Evolutionary conservation across 2,888 invertebrate species (phyloP), one percentile per base, ranked within the genome.

Genomic region (Agriopis aurantiaria): DNA sequence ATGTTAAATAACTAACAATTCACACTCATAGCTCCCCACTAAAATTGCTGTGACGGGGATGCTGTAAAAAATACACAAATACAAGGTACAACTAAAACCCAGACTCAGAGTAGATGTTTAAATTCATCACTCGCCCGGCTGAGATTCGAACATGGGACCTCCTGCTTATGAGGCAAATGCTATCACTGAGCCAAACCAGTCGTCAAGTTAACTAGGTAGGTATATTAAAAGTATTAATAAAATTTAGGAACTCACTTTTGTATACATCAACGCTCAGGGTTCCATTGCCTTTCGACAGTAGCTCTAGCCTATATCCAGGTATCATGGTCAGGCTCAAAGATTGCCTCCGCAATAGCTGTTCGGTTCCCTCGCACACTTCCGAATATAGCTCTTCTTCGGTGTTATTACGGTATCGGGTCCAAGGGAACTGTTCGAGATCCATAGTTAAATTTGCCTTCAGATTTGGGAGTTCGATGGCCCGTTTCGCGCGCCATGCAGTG

Each of bases 271-370:
- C 84, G 76, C 81, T 88, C 10, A 94, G 76, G 23, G 92, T 92
- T 71, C 95, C 95, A 76, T 95, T 94, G 67, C 87, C 90, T 77
- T 89, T 95, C n/a, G 95, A 94, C 51, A 92, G 85, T 58, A 96
- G 84, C 77, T 95, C 90, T 49, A 96, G 82, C 70, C 89, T 83
- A 74, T 95, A 93, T 11, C 95, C 95, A 0, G 95, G 94, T 70
- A 95, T 81, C 72, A 95, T 85, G 64, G 92, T 87, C 53, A 96
- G 82, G 68, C 91, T 90, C 56, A 96, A 87, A 48, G 95, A 85
- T 23, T 94, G 93, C 75, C 92, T 87, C 65, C 91, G 90, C 40
- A 96, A 91, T 75, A 96, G 89, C 57, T 85, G 88, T 75, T 94
- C 91, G 53, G 96, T 93, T 49, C 90, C 91, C 63, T 91, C 86